Percentiles rank a stretch among this genome's conserved stretches.
These are phyloP conservation scores for Ormyrus thymus DNA, from an alignment of 2,888 invertebrate genomes.

Conservation along the genomic window DNA sequence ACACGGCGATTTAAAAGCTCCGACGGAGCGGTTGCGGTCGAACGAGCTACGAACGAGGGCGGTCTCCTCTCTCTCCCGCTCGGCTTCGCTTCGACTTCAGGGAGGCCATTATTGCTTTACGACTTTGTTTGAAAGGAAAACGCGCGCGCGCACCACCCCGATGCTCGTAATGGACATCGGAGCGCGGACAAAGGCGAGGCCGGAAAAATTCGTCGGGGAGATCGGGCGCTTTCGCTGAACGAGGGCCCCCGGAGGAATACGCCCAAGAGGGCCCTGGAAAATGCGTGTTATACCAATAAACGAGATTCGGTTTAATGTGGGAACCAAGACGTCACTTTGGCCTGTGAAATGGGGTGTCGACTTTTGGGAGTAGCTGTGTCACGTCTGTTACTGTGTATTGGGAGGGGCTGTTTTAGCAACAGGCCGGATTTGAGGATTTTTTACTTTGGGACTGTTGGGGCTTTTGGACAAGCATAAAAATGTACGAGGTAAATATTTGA, in stretches of 20 bases:
- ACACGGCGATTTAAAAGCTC: conserved; percentile 34
- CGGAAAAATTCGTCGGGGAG: neutral
- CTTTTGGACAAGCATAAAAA: too few species aligned
- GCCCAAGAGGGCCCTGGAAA: conserved; percentile 10
- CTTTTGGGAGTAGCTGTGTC: neutral
- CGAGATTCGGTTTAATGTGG: conserved; percentile 5
- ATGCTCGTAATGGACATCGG: neutral
- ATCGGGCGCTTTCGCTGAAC: neutral
- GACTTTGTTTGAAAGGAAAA: conserved; percentile 54
- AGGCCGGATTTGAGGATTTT: neutral
- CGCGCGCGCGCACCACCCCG: conserved; percentile 49
- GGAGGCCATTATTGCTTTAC: conserved; percentile 59
- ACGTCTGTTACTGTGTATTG: neutral
- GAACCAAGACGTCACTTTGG: neutral
- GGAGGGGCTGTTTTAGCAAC: neutral
- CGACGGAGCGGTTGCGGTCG: conserved; percentile 51
- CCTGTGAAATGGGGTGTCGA: conserved; percentile 13
- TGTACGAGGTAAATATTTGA: too few species aligned
- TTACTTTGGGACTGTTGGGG: neutral
- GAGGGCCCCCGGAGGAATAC: neutral
- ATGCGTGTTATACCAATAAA: conserved; percentile 38
- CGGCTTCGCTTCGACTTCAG: neutral
- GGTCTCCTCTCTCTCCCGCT: conserved; percentile 5
- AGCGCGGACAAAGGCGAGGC: neutral
- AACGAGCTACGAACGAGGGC: conserved; percentile 34